Percentiles rank a stretch among this genome's conserved stretches.
phyloP scores from a whole-genome alignment of 64 coral and sea anemone species.

The Anthopleura sola region DNA sequence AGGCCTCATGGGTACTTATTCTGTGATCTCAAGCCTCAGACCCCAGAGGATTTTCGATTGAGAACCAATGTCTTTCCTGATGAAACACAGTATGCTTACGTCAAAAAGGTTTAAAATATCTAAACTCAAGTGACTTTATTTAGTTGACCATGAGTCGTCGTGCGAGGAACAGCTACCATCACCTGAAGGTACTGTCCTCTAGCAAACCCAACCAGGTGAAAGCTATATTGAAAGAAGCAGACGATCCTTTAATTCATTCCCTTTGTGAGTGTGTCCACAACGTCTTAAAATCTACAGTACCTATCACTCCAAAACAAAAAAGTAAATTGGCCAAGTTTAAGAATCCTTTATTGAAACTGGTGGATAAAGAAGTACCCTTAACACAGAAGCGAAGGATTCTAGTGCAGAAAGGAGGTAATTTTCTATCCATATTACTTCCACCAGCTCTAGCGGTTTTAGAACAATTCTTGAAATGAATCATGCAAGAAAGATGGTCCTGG shows the following conservation, averaged over 20 bases:
- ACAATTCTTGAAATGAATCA: slow-evolving; percentile 46
- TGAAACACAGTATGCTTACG: slow-evolving; percentile 33
- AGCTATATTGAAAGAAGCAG: slow-evolving; percentile 51
- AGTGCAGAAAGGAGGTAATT: slow-evolving; percentile 29
- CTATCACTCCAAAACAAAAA: slow-evolving; percentile 13
- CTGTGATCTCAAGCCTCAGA: slow-evolving; percentile 54
- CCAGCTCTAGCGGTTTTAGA: slow-evolving; percentile 31
- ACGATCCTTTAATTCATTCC: slow-evolving; percentile 38
- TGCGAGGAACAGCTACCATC: slow-evolving; percentile 51
- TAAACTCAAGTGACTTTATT: background rate
- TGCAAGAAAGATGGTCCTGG: slow-evolving; percentile 33
- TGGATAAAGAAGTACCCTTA: slow-evolving; percentile 21
- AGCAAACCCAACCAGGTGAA: slow-evolving; percentile 37
- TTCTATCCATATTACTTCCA: slow-evolving; percentile 19
- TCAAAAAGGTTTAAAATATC: slow-evolving; percentile 28
- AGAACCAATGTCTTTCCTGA: slow-evolving; percentile 30
- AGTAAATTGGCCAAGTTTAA: background rate
- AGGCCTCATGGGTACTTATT: slow-evolving; percentile 60
- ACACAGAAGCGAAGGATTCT: slow-evolving; percentile 22
- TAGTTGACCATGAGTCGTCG: slow-evolving; percentile 56
- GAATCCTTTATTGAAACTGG: slow-evolving; percentile 10
- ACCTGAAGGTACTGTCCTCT: slow-evolving; percentile 41
- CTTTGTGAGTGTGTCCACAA: slow-evolving; percentile 50
- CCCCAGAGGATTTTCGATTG: slow-evolving; percentile 29
- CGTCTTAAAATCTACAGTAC: slow-evolving; percentile 35